Evolutionary conservation across 2,888 invertebrate genomes (phyloP), one percentile per base, ranked within the genome.

Genomic region (Trichogramma evanescens): DNA sequence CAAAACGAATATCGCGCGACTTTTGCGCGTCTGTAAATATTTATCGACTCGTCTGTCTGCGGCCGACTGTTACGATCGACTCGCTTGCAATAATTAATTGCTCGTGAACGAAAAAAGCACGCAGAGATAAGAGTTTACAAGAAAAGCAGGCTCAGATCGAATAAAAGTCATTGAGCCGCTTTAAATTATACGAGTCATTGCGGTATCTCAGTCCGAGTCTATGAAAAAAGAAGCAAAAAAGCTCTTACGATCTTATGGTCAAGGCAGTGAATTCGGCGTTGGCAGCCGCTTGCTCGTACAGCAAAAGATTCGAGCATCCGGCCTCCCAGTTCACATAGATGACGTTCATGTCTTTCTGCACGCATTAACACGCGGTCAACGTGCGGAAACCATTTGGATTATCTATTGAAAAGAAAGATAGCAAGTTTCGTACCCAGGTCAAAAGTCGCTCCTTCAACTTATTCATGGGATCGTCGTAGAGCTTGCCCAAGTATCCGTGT

Each of bases 271-370:
- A 75, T 51, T 82, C 76, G 0, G 85, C 82, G 65, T 85, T 85
- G 2, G 83, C 82, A 0, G 83, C 83, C 0, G 85, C 84, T 63
- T 80, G 79, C 78, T 82, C 82, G 64, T 87, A 86, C 70, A 84
- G 84, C 76, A 82, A 82, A 0, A 81, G 80, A 57, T 81, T 82
- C 1, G 84, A 83, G 26, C 41, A 53, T 7, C 86, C 85, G 1
- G 80, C 79, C 51, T 84, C 83, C 86, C 86, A 87, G 68, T 86
- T 86, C 2, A 85, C 84, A 1, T 82, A 77, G 42, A 86, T 81
- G 1, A 86, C 81, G 66, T 87, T 86, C 1, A 84, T 81, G 65
- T 86, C 84, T 1, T 71, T 80, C 86, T 86, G 26, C 8, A 38
- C 4, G 26, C 9, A 26, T 26, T 2, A 50, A 7, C 7, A 10